phyloP scores from a whole-genome alignment of 2,797 vertebrate genomes.

The Neosilurus mollespiculum region DNA sequence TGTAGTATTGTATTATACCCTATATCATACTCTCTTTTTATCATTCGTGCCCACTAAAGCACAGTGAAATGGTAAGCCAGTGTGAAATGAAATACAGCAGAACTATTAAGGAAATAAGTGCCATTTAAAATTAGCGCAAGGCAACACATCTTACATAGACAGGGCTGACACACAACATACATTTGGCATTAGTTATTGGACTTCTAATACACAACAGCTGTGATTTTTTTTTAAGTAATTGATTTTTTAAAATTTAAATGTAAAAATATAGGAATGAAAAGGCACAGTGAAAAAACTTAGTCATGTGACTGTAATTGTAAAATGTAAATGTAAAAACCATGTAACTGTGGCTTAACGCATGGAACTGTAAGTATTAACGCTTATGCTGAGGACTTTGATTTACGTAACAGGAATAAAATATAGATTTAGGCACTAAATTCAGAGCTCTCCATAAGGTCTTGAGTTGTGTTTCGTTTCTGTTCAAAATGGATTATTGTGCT shows the following conservation, averaged over 20 bases:
- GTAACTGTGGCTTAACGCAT: too few relatives aligned
- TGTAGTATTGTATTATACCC: constrained; percentile 1
- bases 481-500: too few relatives aligned
- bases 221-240: background rate
- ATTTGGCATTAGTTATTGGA: constrained; percentile 20
- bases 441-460: too few relatives aligned
- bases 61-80: constrained; percentile 63
- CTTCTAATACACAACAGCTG: constrained; percentile 15
- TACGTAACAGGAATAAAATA: background rate
- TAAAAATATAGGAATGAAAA: background rate
- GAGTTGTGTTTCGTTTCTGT: too few relatives aligned
- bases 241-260: background rate
- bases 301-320: background rate
- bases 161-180: background rate
- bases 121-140: constrained; percentile 37
- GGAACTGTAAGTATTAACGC: background rate
- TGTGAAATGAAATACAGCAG: constrained; percentile 57
- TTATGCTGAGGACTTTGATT: constrained; percentile 4
- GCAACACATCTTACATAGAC: constrained; percentile 1
- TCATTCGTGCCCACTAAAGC: background rate
- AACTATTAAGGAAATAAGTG: constrained; percentile 43
- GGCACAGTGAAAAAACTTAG: background rate
- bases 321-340: background rate
- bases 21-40: background rate
- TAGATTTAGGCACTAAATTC: too few relatives aligned